Evolutionary conservation across 2,797 vertebrate species (phyloP), one percentile per base, ranked within the genome.

Genomic region (Sebastes reedi): DNA sequence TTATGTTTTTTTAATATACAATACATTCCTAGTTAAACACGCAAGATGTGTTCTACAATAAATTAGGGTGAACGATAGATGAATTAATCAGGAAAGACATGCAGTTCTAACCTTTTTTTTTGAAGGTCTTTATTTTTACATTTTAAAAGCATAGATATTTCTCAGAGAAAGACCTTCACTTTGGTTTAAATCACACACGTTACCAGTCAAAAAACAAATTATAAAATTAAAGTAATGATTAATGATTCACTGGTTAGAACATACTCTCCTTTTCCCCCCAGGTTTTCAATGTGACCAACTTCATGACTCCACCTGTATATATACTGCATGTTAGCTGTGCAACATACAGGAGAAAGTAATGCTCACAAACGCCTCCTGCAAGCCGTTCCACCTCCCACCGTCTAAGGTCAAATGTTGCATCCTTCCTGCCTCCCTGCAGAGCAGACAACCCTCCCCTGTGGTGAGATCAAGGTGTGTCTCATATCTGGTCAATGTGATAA

Each of bases 401-500:
- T 80, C 22, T 67, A 12, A 81, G 77, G 64, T 55, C 58, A 84
- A 69, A 81, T 25, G 55, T 16, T 85, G 55, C 11, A 14, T 18
- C 18, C 9, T 72, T 54, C 50, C 18, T 27, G 73, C 67, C 54
- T 60, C 70, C 78, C 82, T 60, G 77, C 75, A 58, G 75, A 78
- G 82, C 59, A 71, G 55, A 82, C 52, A 83, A 27, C 29, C 25
- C 59, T 79, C 62, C 73, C 58, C 71, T 34, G 64, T 36, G 46
- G 34, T 62, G 60, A 34, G 75, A 83, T 81, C 60, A 80, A 78
- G 58, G 29, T 73, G 66, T 24, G 11, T 67, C 72, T 75, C 62
- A 10, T 55, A 55, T 71, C 67, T 72, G 50, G 71, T 83, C 60
- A 34, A 29, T 27, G 61, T 42, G 58, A 79, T 66, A 67, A 82